Conservation (phyloP, 2,888 invertebrate genomes). For the Diloba caeruleocephala region DNA sequence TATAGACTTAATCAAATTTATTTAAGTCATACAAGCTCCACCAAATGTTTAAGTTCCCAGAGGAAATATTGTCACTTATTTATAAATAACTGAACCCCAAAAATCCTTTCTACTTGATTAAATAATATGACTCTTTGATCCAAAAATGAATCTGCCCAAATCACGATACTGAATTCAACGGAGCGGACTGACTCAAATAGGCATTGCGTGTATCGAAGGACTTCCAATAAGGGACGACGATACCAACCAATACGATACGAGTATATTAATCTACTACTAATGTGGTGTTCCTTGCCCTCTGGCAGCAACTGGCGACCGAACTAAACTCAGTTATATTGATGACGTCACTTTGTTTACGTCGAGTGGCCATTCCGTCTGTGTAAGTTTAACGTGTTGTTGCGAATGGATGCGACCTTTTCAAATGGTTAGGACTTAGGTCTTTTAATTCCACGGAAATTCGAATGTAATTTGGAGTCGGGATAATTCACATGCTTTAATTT, state of each 20-base stretch:
- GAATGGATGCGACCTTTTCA: slow-evolving; percentile 69
- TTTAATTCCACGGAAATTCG: slow-evolving; percentile 71
- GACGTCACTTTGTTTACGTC: slow-evolving; percentile 82
- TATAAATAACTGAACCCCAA: slow-evolving; percentile 53
- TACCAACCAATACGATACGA: slow-evolving; percentile 66
- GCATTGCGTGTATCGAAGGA: slow-evolving; percentile 79
- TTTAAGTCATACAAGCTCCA: neutral
- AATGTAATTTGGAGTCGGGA: slow-evolving; percentile 64
- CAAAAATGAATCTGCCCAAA: slow-evolving; percentile 57
- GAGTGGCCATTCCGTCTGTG: slow-evolving; percentile 71
- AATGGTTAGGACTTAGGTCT: slow-evolving; percentile 63
- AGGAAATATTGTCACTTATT: slow-evolving; percentile 43
- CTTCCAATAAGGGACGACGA: slow-evolving; percentile 70
- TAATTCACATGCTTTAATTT: slow-evolving; percentile 57
- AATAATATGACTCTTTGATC: slow-evolving; percentile 57
- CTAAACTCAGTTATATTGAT: slow-evolving; percentile 78
- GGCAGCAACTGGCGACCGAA: slow-evolving; percentile 59
- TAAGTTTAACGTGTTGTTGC: slow-evolving; percentile 72
- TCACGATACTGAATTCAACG: slow-evolving; percentile 61
- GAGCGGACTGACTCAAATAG: slow-evolving; percentile 74
- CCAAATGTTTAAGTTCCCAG: slow-evolving; percentile 16
- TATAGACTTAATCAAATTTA: slow-evolving; percentile 19
- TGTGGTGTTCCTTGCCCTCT: slow-evolving; percentile 76
- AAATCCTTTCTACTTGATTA: slow-evolving; percentile 54
- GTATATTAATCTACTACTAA: slow-evolving; percentile 85